A percentile compares a stretch with the other conserved stretches of the same genome.
These are phyloP conservation scores for Brachyopa scutellaris DNA, from an alignment of 2,888 invertebrate species.

Conservation along the genomic window DNA sequence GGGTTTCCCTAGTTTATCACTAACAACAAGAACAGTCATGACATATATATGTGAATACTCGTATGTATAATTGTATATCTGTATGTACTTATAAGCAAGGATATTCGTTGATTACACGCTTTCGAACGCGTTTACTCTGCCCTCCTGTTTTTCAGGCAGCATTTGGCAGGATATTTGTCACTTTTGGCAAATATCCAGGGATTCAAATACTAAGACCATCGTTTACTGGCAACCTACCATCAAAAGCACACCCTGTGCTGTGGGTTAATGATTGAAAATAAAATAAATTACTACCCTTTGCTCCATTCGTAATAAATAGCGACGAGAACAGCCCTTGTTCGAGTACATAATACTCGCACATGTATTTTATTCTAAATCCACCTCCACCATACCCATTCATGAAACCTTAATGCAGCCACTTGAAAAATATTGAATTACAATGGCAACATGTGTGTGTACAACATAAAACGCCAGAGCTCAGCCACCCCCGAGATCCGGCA, in stretches of 20 bases:
- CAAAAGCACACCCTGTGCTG: background rate
- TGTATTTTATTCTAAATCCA: too few species aligned
- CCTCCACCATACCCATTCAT: constrained; percentile 13
- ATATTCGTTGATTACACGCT: too few species aligned
- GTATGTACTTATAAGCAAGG: too few species aligned
- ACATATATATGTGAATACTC: too few species aligned
- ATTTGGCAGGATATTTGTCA: too few species aligned
- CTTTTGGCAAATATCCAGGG: too few species aligned
- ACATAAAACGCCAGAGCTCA: constrained; percentile 9
- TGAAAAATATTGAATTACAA: constrained; percentile 42
- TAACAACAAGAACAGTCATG: too few species aligned
- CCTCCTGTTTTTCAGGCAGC: too few species aligned
- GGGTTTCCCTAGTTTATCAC: too few species aligned
- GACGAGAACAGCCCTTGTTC: background rate
- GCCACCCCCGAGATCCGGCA: background rate
- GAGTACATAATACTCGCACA: background rate
- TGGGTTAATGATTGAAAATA: background rate
- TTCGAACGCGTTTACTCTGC: too few species aligned
- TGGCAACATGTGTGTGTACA: constrained; percentile 41
- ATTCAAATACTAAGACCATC: too few species aligned
- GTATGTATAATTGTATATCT: too few species aligned
- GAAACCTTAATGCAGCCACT: constrained; percentile 33
- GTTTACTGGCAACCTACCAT: background rate
- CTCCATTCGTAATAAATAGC: background rate
- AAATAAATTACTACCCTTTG: background rate